Evolutionary conservation across 2,888 invertebrate genomes (phyloP).

Genomic region (Phortica magna): DNA sequence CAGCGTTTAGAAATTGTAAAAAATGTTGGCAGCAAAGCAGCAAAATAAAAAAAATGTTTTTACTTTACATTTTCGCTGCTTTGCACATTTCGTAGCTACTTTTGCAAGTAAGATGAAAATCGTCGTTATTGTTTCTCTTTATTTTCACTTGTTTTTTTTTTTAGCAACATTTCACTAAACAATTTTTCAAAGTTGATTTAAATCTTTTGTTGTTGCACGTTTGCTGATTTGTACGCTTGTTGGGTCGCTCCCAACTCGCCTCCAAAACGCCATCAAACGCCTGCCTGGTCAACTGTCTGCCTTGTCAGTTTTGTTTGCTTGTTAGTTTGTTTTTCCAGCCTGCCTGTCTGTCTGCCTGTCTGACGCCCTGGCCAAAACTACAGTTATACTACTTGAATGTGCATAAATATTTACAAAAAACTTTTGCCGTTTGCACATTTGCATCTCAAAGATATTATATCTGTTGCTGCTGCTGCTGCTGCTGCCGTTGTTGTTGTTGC

Average conservation of each 20-base stretch:
- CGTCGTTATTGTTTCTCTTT: not conserved
- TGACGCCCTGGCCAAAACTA: not conserved
- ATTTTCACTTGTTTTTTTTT: not conserved
- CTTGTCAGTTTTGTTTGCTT: not conserved
- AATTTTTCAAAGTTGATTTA: slow-evolving; percentile 22
- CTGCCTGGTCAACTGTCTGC: not conserved
- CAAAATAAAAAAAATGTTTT: not conserved
- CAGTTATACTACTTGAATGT: slow-evolving; percentile 11
- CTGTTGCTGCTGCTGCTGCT: not conserved
- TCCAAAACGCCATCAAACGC: not conserved
- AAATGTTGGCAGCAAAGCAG: not conserved
- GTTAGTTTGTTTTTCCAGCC: too few species aligned
- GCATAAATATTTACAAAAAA: slow-evolving; percentile 24
- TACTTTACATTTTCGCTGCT: not conserved
- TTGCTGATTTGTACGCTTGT: not conserved
- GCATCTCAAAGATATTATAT: slow-evolving; percentile 19
- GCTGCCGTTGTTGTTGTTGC: too few species aligned
- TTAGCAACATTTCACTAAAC: not conserved
- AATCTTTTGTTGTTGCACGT: slow-evolving; percentile 21
- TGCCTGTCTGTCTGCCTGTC: not conserved
- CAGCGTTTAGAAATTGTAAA: slow-evolving; percentile 51
- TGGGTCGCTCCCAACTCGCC: not conserved
- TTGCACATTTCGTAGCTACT: not conserved
- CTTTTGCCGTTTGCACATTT: slow-evolving; percentile 22
- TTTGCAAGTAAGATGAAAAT: not conserved